Conservation (phyloP, 2,113 vertebrate species). For the Dicerorhinus sumatrensis region DNA sequence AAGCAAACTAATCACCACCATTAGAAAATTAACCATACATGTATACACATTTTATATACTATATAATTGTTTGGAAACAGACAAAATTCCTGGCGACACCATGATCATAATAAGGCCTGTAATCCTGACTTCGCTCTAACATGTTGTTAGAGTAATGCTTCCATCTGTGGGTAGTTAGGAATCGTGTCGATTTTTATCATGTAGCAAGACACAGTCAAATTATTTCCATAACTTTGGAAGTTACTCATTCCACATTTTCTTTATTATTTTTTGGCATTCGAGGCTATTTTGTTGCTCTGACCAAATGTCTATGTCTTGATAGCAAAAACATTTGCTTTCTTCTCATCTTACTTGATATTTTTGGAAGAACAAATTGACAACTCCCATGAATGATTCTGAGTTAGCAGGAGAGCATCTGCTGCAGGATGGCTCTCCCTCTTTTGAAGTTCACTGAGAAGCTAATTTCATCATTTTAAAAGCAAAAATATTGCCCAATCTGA, state of each 20-base stretch:
- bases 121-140: constrained; percentile 43
- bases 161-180: constrained; percentile 74
- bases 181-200: constrained; percentile 76
- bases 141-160: constrained; percentile 22
- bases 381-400: constrained; percentile 72
- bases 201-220: constrained; percentile 77
- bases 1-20: constrained; percentile 37
- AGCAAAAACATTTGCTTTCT: constrained; percentile 83
- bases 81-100: constrained; percentile 44
- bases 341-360: constrained; percentile 76
- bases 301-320: constrained; percentile 82
- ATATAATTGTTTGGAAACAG: constrained; percentile 69
- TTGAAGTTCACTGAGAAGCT: constrained; percentile 49
- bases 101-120: constrained; percentile 31
- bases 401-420: constrained; percentile 77
- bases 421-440: constrained; percentile 55
- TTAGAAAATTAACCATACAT: constrained; percentile 51
- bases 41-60: constrained; percentile 43
- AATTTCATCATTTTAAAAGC: constrained; percentile 59
- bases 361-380: constrained; percentile 79
- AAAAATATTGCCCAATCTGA: not conserved
- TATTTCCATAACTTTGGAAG: constrained; percentile 83
- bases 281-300: constrained; percentile 81
- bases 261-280: constrained; percentile 80
- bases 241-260: constrained; percentile 80